phyloP scores from a whole-genome alignment of 2,888 invertebrate genomes.

The Amblyteles armatorius region DNA sequence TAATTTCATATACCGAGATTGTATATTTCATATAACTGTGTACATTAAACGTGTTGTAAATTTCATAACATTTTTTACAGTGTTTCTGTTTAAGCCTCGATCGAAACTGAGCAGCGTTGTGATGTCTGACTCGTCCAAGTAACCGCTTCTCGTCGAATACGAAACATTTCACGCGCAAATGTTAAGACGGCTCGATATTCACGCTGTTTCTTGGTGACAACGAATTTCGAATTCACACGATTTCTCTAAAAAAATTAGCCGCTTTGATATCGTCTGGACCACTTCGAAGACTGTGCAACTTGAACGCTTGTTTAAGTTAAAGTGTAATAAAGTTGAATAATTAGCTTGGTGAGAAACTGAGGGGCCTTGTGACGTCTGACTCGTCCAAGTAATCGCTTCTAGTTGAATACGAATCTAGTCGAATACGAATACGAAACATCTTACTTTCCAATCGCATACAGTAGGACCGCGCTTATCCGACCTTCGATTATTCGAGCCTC shows the following conservation, averaged over 20 bases:
- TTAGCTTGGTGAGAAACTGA: not conserved
- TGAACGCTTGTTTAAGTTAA: not conserved
- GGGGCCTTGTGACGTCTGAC: not conserved
- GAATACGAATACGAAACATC: too few species aligned
- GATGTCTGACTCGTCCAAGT: not conserved
- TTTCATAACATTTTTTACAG: too few species aligned
- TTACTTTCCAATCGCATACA: too few species aligned
- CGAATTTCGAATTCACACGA: constrained; percentile 31
- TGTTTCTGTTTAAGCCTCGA: not conserved
- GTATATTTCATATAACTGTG: too few species aligned
- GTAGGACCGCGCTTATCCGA: too few species aligned
- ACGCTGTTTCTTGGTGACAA: constrained; percentile 47
- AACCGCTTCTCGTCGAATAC: not conserved
- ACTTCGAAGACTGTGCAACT: not conserved
- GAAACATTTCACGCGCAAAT: constrained; percentile 35
- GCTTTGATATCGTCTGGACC: not conserved
- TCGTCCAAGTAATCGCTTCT: not conserved
- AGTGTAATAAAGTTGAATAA: not conserved
- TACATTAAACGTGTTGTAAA: too few species aligned
- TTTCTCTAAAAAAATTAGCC: constrained; percentile 1
- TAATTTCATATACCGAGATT: too few species aligned
- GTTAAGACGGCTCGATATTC: constrained; percentile 52
- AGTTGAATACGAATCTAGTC: too few species aligned
- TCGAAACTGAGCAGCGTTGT: not conserved
- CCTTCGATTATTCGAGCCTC: too few species aligned